phyloP scores from a whole-genome alignment of 1,140 invertebrate genomes.

The Eriocheir sinensis region DNA sequence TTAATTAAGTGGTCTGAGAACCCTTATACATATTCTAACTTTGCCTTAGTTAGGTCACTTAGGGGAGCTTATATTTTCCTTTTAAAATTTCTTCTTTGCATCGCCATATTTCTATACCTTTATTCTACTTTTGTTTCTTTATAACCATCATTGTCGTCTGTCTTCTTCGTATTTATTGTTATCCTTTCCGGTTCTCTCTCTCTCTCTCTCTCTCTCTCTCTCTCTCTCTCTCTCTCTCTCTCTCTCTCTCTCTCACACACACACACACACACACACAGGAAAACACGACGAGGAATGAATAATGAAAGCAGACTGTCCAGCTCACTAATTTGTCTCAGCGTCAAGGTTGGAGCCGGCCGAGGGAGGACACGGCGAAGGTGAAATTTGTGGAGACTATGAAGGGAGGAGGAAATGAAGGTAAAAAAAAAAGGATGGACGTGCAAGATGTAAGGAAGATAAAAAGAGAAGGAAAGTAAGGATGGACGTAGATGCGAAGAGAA shows the following conservation, averaged over 20 bases:
- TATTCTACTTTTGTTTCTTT: no score
- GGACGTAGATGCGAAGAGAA: background rate
- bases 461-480: background rate
- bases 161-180: no score
- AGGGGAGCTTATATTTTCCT: no score
- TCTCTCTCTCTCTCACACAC: no score
- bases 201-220: constrained; percentile 22
- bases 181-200: background rate
- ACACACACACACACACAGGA: no score
- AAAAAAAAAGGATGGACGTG: background rate
- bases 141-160: no score
- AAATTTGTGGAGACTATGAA: background rate
- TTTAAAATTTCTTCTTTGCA: no score
- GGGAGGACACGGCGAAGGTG: background rate
- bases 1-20: no score
- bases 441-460: background rate
- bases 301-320: background rate
- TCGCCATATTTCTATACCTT: no score
- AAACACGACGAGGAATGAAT: background rate
- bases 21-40: no score
- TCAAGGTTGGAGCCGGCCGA: background rate
- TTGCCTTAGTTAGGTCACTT: no score
- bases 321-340: background rate
- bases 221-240: constrained; percentile 13
- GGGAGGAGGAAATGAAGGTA: background rate